Evolutionary conservation across 2,888 invertebrate species (phyloP).

Genomic region (Harpalus rubripes): DNA sequence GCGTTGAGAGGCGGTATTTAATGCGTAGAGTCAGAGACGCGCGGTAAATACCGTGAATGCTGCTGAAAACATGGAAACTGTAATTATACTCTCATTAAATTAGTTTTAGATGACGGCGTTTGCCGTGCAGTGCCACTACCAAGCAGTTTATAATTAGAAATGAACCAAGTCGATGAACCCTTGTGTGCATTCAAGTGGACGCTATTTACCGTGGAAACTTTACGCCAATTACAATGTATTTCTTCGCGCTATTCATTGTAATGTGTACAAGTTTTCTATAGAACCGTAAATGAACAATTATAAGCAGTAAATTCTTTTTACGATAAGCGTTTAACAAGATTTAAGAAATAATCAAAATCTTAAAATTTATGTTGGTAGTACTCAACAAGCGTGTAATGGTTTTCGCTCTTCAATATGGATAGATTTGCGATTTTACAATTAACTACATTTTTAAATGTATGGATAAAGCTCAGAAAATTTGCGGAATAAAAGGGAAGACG

Average conservation of each 20-base stretch:
- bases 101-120: constrained; percentile 48
- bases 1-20: neutral
- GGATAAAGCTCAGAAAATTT: no score
- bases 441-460: no score
- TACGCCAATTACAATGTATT: constrained; percentile 36
- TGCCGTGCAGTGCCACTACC: neutral
- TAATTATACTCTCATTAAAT: constrained; percentile 63
- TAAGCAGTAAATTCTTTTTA: neutral
- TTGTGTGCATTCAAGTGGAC: constrained; percentile 35
- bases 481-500: no score
- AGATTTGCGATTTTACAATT: no score
- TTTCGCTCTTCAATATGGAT: no score
- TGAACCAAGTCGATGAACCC: constrained; percentile 58
- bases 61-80: constrained; percentile 48
- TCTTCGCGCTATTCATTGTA: neutral
- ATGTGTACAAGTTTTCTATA: neutral
- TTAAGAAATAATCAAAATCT: neutral
- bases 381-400: no score
- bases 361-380: no score
- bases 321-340: neutral
- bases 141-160: constrained; percentile 62
- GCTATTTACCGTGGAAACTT: constrained; percentile 22
- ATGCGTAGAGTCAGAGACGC: neutral
- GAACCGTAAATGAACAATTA: constrained; percentile 5
- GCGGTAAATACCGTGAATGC: neutral